Evolutionary conservation across 2,113 vertebrate species (phyloP).

Genomic region (Dicrurus megarhynchus): DNA sequence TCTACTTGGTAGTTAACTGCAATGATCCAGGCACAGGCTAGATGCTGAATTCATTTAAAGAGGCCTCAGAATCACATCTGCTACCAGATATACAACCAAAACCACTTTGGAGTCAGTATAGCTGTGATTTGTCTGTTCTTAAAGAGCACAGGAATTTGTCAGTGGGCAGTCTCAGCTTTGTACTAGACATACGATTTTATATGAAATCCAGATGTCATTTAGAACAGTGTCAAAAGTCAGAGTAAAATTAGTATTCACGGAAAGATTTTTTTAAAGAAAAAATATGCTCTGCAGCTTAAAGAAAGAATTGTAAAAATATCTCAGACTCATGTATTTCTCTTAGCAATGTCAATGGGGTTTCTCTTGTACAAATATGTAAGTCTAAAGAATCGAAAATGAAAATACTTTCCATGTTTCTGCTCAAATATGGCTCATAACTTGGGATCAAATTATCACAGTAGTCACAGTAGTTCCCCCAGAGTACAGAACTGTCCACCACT

Average conservation of each 20-base stretch:
- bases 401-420: neutral
- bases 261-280: neutral
- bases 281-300: neutral
- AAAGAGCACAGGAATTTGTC: neutral
- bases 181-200: slow-evolving; percentile 2
- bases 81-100: neutral
- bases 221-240: slow-evolving; percentile 36
- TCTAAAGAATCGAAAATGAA: neutral
- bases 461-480: neutral
- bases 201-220: slow-evolving; percentile 19
- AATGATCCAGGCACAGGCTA: neutral
- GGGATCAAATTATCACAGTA: neutral
- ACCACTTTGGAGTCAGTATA: neutral
- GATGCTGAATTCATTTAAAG: neutral
- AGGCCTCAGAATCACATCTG: neutral
- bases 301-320: neutral
- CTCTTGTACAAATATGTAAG: neutral
- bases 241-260: neutral
- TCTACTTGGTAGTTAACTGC: neutral
- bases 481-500: neutral
- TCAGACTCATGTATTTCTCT: neutral
- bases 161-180: slow-evolving; percentile 27
- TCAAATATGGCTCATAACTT: neutral
- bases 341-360: neutral
- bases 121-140: neutral